phyloP scores from a whole-genome alignment of 2,797 vertebrate genomes.

The Enteromius thamalakanensis region DNA sequence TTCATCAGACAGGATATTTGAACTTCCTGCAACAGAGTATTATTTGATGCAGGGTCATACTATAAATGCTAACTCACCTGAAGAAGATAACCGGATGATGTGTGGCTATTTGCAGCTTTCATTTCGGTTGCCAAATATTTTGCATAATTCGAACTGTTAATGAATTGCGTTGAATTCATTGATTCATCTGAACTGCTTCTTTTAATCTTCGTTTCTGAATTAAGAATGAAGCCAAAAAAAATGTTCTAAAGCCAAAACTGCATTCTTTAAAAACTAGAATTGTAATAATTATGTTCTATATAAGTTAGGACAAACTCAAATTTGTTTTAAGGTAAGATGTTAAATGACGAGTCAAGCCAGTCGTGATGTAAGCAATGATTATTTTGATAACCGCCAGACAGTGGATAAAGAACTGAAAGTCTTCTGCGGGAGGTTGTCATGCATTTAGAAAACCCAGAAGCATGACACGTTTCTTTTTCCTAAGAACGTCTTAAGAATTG shows the following conservation, averaged over 20 bases:
- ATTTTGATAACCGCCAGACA: background rate
- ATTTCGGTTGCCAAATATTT: conserved; percentile 18
- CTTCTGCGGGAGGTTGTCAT: background rate
- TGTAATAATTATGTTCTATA: background rate
- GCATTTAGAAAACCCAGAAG: background rate
- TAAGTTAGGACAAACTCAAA: background rate
- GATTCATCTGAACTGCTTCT: background rate
- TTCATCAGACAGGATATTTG: conserved; percentile 1
- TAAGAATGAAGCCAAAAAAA: background rate
- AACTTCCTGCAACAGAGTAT: background rate
- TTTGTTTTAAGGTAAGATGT: background rate
- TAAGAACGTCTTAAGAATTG: background rate
- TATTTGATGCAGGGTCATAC: background rate
- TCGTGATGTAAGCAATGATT: background rate
- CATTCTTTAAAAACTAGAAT: background rate
- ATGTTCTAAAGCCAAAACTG: background rate
- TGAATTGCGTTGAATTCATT: background rate
- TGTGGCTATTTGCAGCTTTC: background rate
- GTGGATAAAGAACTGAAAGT: background rate
- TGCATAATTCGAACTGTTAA: background rate
- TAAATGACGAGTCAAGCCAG: background rate
- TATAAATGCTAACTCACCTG: background rate
- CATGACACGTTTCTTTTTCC: background rate
- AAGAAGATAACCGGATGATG: background rate
- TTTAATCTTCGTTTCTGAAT: background rate